Percentiles rank a stretch among this genome's conserved stretches.
Evolutionary conservation across 2,888 invertebrate species (phyloP).

Genomic region (Caenorhabditis doughertyi): DNA sequence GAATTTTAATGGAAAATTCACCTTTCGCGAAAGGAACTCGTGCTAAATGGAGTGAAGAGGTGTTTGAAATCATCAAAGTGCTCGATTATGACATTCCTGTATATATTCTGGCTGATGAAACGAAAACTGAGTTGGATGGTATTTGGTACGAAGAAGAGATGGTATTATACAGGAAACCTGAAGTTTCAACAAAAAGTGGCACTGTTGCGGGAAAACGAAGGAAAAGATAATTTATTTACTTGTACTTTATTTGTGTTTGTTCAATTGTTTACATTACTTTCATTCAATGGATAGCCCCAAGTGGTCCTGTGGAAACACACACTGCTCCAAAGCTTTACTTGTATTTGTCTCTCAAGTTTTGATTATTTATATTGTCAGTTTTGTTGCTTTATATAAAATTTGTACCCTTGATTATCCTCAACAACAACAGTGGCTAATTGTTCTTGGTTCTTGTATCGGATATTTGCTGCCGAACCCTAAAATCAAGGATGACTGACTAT

Average conservation of each 20-base stretch:
- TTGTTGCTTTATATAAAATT: slow-evolving; percentile 16
- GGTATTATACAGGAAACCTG: neutral
- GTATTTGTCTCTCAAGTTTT: slow-evolving; percentile 23
- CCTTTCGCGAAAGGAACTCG: slow-evolving; percentile 3
- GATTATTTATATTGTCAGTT: slow-evolving; percentile 18
- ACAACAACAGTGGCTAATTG: slow-evolving; percentile 16
- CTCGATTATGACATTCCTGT: slow-evolving; percentile 1
- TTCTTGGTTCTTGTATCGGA: slow-evolving; percentile 30
- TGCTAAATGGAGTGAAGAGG: neutral
- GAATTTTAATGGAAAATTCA: slow-evolving; percentile 1
- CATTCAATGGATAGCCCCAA: slow-evolving; percentile 1
- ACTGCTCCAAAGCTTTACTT: slow-evolving; percentile 16
- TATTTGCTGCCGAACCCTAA: slow-evolving; percentile 39
- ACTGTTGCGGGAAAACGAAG: neutral
- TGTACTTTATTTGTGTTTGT: too few relatives aligned
- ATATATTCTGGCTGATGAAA: neutral
- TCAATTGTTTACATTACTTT: neutral
- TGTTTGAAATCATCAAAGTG: neutral
- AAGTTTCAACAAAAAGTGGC: neutral
- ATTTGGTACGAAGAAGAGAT: slow-evolving; percentile 22
- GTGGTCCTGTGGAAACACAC: slow-evolving; percentile 8
- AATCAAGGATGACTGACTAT: slow-evolving; percentile 26
- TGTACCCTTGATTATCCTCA: neutral
- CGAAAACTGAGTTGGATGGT: neutral
- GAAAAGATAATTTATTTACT: neutral